These are phyloP conservation scores for Cheilosia impressa DNA, from an alignment of 2,888 invertebrate genomes.

Conservation along the genomic window DNA sequence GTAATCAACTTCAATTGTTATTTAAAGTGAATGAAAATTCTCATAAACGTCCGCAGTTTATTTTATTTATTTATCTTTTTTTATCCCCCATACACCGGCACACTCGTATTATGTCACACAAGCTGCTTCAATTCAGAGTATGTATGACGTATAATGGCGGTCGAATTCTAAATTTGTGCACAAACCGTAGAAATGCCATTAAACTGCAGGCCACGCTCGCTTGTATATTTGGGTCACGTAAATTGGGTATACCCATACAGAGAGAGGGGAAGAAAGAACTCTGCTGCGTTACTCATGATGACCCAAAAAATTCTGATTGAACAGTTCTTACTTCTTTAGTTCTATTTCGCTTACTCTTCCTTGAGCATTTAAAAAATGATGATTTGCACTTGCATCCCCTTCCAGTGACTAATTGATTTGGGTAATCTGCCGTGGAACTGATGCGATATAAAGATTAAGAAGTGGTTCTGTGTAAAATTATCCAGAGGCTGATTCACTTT, in stretches of 20 bases:
- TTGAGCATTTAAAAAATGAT: too few relatives aligned
- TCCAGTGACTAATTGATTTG: too few relatives aligned
- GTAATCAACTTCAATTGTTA: slow-evolving; percentile 54
- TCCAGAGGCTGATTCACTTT: too few relatives aligned
- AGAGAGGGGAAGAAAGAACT: slow-evolving; percentile 4
- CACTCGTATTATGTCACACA: slow-evolving; percentile 7
- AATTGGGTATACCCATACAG: slow-evolving; percentile 6
- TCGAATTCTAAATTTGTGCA: slow-evolving; percentile 38
- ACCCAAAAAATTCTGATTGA: slow-evolving; percentile 32
- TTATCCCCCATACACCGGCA: background rate
- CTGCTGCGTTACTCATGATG: slow-evolving; percentile 32
- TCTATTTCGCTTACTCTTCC: too few relatives aligned
- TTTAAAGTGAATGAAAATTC: slow-evolving; percentile 30
- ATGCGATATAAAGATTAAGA: too few relatives aligned
- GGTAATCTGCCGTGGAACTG: too few relatives aligned
- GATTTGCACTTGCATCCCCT: too few relatives aligned
- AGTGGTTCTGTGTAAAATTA: too few relatives aligned
- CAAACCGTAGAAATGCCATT: slow-evolving; percentile 6
- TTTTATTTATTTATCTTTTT: slow-evolving; percentile 12
- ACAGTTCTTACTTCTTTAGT: background rate
- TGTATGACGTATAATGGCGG: background rate
- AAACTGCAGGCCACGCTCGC: slow-evolving; percentile 4
- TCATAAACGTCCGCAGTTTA: slow-evolving; percentile 33
- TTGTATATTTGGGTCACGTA: slow-evolving; percentile 47
- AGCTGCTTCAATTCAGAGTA: background rate